Percentiles rank a stretch among this genome's conserved stretches.
phyloP scores from a whole-genome alignment of 2,888 invertebrate species.

The Watsonalla cultraria region DNA sequence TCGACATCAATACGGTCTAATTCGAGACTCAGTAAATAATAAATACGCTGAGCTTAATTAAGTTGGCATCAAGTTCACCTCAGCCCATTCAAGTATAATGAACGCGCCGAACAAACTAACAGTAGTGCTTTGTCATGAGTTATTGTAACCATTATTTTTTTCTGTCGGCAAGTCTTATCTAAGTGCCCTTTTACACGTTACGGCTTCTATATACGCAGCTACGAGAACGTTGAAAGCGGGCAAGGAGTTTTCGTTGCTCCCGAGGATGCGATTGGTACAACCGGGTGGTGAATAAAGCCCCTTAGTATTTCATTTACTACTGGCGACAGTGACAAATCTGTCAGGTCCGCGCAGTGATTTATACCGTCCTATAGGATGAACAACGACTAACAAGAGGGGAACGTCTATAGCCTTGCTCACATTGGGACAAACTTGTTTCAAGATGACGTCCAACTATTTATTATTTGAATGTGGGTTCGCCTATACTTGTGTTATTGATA shows the following conservation, averaged over 20 bases:
- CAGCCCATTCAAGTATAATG: constrained; percentile 1
- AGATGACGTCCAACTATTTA: neutral
- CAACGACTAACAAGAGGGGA: constrained; percentile 26
- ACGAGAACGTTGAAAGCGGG: neutral
- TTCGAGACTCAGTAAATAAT: neutral
- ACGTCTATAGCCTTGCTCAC: constrained; percentile 16
- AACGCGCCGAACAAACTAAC: constrained; percentile 7
- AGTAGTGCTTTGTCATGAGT: constrained; percentile 23
- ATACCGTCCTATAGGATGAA: constrained; percentile 25
- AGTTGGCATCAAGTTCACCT: neutral
- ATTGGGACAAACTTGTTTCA: neutral
- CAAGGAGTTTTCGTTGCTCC: neutral
- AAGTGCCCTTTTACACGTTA: neutral
- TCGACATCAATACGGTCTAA: neutral
- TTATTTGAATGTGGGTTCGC: too few relatives aligned
- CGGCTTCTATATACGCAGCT: constrained; percentile 4
- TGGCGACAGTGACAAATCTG: constrained; percentile 55
- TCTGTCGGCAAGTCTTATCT: constrained; percentile 9
- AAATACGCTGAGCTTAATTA: neutral
- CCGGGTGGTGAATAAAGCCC: constrained; percentile 10
- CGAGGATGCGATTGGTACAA: neutral
- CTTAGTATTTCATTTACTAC: constrained; percentile 40
- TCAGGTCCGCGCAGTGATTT: constrained; percentile 39
- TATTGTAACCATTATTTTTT: constrained; percentile 23
- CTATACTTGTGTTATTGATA: too few relatives aligned